Evolutionary conservation across 2,797 vertebrate species (phyloP).

Genomic region (Sebastes glaucus): DNA sequence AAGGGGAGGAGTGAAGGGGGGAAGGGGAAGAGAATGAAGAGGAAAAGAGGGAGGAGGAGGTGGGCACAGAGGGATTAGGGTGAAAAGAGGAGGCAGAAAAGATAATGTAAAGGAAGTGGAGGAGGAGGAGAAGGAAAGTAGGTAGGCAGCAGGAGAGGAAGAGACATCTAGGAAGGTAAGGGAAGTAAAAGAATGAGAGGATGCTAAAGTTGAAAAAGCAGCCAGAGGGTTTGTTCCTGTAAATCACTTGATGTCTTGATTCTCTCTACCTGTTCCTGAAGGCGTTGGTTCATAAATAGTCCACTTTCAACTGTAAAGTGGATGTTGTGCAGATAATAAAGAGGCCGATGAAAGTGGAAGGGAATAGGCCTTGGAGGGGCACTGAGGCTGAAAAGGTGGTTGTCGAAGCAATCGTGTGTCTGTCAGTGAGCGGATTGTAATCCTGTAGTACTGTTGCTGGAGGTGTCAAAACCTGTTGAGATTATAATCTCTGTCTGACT

Average conservation of each 20-base stretch:
- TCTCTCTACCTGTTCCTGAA: conserved; percentile 8
- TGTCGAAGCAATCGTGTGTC: neutral
- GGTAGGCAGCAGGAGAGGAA: neutral
- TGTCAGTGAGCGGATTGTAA: conserved; percentile 5
- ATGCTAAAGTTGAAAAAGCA: neutral
- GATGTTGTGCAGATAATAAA: conserved; percentile 18
- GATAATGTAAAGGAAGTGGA: neutral
- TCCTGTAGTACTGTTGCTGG: neutral
- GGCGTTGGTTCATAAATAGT: conserved; percentile 18
- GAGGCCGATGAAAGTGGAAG: neutral
- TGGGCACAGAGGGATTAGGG: neutral
- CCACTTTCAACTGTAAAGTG: conserved; percentile 8
- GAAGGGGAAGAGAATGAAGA: neutral
- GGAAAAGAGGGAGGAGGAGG: neutral
- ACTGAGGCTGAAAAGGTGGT: neutral
- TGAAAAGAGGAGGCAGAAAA: neutral
- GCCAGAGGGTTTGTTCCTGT: conserved; percentile 12
- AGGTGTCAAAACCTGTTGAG: neutral
- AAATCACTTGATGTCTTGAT: neutral
- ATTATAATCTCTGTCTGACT: neutral
- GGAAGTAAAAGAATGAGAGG: neutral
- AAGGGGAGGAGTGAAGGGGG: conserved; percentile 20
- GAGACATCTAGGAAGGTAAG: neutral
- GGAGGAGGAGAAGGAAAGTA: neutral
- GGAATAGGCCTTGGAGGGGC: neutral